Evolutionary conservation across 1,140 invertebrate genomes (phyloP).

Genomic region (Cecropterus lyciades): DNA sequence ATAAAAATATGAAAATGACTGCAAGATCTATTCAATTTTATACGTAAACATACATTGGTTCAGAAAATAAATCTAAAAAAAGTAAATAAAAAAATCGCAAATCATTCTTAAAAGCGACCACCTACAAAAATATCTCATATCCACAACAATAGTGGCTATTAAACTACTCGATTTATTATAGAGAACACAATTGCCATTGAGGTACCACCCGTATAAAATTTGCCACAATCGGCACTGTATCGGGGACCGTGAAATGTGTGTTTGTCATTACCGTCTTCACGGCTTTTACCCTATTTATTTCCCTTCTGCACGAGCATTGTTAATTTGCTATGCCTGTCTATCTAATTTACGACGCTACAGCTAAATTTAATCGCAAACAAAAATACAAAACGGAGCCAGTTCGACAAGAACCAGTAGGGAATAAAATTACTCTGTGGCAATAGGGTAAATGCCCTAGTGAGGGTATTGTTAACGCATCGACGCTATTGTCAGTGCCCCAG

Average conservation of each 20-base stretch:
- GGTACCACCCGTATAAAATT: conserved; percentile 65
- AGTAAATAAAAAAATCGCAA: conserved; percentile 16
- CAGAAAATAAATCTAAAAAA: background rate
- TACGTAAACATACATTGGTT: background rate
- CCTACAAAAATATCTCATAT: conserved; percentile 24
- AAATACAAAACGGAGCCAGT: conserved; percentile 37
- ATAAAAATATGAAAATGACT: too few relatives aligned
- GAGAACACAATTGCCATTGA: conserved; percentile 42
- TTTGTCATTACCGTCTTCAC: conserved; percentile 76
- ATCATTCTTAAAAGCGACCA: conserved; percentile 21
- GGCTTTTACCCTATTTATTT: conserved; percentile 75
- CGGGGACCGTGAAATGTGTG: conserved; percentile 71
- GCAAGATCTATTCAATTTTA: too few relatives aligned
- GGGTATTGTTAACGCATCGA: conserved; percentile 74
- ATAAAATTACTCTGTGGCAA: conserved; percentile 52
- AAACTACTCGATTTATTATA: conserved; percentile 35
- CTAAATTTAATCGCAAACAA: conserved; percentile 39
- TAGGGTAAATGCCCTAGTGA: conserved; percentile 65
- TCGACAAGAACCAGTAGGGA: conserved; percentile 27
- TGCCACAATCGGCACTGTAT: conserved; percentile 60
- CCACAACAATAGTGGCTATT: conserved; percentile 27
- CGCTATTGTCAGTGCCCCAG: conserved; percentile 71
- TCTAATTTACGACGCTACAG: conserved; percentile 59
- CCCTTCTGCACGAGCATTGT: conserved; percentile 74
- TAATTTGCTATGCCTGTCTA: conserved; percentile 73